Evolutionary conservation across 2,797 vertebrate genomes (phyloP), one percentile per base, ranked within the genome.

Genomic region (Girardinus metallicus): DNA sequence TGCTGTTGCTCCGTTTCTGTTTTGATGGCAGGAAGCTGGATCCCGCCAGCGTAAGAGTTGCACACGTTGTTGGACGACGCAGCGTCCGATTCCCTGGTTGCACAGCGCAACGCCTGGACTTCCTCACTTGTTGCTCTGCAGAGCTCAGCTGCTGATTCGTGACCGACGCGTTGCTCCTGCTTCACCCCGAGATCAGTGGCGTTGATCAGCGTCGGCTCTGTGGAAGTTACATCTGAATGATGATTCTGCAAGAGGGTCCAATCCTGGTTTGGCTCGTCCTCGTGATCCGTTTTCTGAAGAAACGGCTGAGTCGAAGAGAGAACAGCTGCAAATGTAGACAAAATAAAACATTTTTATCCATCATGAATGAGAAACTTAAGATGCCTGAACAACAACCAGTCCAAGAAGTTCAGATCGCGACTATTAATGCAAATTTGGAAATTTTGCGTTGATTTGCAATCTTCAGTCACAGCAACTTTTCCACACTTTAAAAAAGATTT

Each of bases 11-110:
- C 87, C 0, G 77, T 72, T 77, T 94, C 94, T 41, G 5, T 88
- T 86, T 94, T 95, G 60, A 95, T 85, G 64, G 80, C 73, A 44
- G 85, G 31, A 66, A 86, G 16, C 39, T 84, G 78, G 18, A 83
- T 74, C 21, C 55, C 57, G 23, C 10, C 53, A 26, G 87, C 57
- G 51, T 74, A 80, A 76, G 87, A 80, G 55, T 78, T 18, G 72
- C 26, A 16, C 0, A 15, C 55, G 3, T 66, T 55, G 15, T 70
- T 57, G 18, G 83, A 73, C 8, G 77, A 44, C 68, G 68, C 75
- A 34, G 47, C n/a, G 0, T 31, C 26, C 1, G 57, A 29, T 5
- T 86, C 84, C 7, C 47, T n/a, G 44, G 78, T 79, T 77, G 57
- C 53, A 71, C 26, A 55, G 57, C 66, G 79, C 4, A 49, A 80